Base-by-base conservation (phyloP, 2,888 invertebrate genomes). In the Aporophyla nigra region DNA sequence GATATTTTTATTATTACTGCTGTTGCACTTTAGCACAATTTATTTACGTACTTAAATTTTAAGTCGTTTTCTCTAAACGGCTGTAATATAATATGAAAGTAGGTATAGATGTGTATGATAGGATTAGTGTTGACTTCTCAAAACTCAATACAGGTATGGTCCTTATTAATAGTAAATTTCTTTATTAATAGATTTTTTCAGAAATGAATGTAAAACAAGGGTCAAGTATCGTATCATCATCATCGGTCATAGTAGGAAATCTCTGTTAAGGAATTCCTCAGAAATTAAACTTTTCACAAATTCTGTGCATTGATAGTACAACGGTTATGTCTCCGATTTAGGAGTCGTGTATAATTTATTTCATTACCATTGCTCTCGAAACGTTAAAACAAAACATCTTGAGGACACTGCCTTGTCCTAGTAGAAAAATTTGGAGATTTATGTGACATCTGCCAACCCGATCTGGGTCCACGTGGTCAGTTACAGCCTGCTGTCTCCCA, bases 1-100 rank as follows among this genome's bases (percentile, higher is more conserved):
- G 79, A 88, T 88, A 87, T 86, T 90, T 91, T 87, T 89, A 85
- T 88, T 89, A 86, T 89, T 85, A 84, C 84, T 80, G 85, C 78
- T 79, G 83, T 81, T 79, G 61, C 70, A 78, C 76, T 82, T 74
- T 84, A 73, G 68, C 78, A 66, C 54, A 79, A 83, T 87, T 84
- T 80, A 76, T 79, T 77, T 74, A 67, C 43, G 59, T 76, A 81
- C 81, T 46, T 74, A 82, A 4, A 76, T 53, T 53, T 56, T 58
- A 46, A n/a, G 54, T 65, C 7, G 59, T 63, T 21, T 53, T 40
- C 51, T 24, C 10, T 40, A 46, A 68, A 65, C 49, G 10, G 10
- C 6, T 16, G 53, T 33, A 58, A 33, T 27, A 27, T 66, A 19
- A 14, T 21, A 58, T 51, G 5, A 19, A 14, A 19, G 14, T 67